Evolutionary conservation across 2,888 invertebrate species (phyloP), one percentile per base, ranked within the genome.

Genomic region (Dynastes grantii): DNA sequence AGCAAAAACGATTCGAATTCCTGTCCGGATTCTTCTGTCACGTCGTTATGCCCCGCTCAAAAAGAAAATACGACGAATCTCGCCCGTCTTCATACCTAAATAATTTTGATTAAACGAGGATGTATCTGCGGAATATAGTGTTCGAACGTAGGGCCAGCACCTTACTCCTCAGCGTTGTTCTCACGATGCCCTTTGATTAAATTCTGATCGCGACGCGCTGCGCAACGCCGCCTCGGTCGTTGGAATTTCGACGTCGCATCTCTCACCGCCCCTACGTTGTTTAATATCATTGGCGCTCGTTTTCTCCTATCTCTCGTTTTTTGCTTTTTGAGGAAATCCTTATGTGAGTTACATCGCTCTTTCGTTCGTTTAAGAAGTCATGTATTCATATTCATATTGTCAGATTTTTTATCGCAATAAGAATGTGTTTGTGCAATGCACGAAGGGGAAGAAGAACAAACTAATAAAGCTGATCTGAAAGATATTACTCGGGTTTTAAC

Each of bases 111-210:
- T 73, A 73, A 73, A 73, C 58, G 58, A n/a, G 40, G 49, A 67
- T 67, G 22, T 67, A 55, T 37, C 6, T n/a, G 40, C 32, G 58
- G 55, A 40, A 55, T 22, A 32, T 58, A 16, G 22, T 45, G 45
- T 2, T 8, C 9, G 45, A 45, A 11, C 45, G 45, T 11, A 22
- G 22, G 37, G 27, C 58, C 58, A 22, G n/a, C 22, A 27, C 55
- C 37, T 55, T 45, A 37, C 58, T 32, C 13, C 40, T 40, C 45
- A 8, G 32, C 55, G 2, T 8, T 40, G 73, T 58, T 58, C 37
- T 29, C 13, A 53, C 27, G 68, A 68, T 81, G 85, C 83, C 85
- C 85, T 88, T 88, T 88, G 88, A 88, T 87, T 88, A 88, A 88
- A 88, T 88, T 88, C 87, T 87, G 87, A 86, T 86, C 84, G 86